Evolutionary conservation across 2,797 vertebrate species (phyloP).

Genomic region (Brotula barbata): DNA sequence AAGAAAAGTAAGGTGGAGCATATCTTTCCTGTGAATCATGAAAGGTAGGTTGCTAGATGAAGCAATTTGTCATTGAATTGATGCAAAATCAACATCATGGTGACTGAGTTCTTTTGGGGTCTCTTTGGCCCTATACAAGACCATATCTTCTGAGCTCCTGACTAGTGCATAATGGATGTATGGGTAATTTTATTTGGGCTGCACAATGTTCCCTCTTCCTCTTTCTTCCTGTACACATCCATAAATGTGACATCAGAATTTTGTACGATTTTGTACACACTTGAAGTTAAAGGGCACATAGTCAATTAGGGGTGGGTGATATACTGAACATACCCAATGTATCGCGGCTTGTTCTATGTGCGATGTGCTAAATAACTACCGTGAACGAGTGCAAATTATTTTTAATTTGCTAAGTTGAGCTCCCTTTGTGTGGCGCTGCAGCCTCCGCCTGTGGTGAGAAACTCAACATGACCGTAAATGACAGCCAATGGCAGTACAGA

Average conservation of each 20-base stretch:
- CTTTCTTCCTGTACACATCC: background rate
- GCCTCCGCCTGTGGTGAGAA: no score
- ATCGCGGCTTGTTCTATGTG: no score
- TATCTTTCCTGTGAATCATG: background rate
- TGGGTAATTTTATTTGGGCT: conserved; percentile 19
- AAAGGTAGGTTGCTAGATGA: background rate
- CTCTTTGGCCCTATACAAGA: background rate
- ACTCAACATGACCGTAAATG: no score
- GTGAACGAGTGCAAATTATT: no score
- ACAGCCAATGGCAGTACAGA: no score
- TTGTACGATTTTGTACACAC: no score
- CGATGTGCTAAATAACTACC: no score
- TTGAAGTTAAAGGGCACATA: no score
- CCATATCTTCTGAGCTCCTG: background rate
- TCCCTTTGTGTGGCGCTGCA: no score
- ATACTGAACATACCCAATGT: no score
- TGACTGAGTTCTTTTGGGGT: conserved; percentile 9
- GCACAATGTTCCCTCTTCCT: background rate
- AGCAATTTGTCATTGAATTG: background rate
- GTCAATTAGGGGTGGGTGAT: no score
- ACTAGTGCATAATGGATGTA: background rate
- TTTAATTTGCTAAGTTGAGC: no score
- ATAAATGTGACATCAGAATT: background rate
- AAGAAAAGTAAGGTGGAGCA: background rate
- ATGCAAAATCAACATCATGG: background rate